Evolutionary conservation across 2,888 invertebrate genomes (phyloP).

Genomic region (Rhagium mordax): DNA sequence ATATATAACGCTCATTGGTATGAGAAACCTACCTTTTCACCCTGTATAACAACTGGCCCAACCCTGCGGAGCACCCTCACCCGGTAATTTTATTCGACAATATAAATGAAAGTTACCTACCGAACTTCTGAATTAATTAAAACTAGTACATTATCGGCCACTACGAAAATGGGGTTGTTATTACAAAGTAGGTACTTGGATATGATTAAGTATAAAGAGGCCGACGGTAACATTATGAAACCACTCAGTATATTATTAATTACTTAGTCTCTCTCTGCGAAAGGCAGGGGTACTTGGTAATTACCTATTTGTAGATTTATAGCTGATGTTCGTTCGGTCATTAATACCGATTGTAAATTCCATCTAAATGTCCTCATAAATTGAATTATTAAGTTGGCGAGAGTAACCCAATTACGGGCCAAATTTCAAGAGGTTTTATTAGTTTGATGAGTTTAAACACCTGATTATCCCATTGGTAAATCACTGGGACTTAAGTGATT

Average conservation of each 20-base stretch:
- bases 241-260: constrained; percentile 26
- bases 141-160: constrained; percentile 6
- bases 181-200: not conserved
- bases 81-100: not conserved
- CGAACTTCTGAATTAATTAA: constrained; percentile 6
- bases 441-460: constrained; percentile 16
- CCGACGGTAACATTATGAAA: not conserved
- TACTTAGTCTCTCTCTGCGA: constrained; percentile 1
- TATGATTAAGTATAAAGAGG: not conserved
- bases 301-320: constrained; percentile 44
- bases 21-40: not conserved
- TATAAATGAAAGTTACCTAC: not conserved
- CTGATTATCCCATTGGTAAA: constrained; percentile 18
- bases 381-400: constrained; percentile 45
- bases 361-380: constrained; percentile 42
- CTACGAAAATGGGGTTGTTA: not conserved
- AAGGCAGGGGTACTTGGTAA: constrained; percentile 27
- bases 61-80: not conserved
- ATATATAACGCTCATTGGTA: too few relatives aligned
- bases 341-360: constrained; percentile 44
- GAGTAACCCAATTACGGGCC: constrained; percentile 37
- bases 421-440: constrained; percentile 33
- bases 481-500: constrained; percentile 14
- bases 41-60: not conserved
- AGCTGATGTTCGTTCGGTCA: constrained; percentile 38